Evolutionary conservation across 1,140 invertebrate species (phyloP), one percentile per base, ranked within the genome.

Genomic region (Leptopilina clavipes): DNA sequence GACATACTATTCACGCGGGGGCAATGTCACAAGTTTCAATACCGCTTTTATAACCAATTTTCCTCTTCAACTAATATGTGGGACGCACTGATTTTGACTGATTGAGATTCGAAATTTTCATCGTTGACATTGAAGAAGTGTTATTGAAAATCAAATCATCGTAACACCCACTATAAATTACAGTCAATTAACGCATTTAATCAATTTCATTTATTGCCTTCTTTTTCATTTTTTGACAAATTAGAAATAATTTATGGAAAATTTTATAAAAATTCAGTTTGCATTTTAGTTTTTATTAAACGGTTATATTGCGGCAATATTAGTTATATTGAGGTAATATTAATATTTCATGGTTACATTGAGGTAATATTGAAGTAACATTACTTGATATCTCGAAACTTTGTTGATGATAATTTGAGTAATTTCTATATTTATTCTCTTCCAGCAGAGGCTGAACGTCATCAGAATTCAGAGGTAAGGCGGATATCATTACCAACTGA

Each of bases 401-500:
- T 31, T 31, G n/a, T 31, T 31, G 25, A 31, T 31, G 25, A 31
- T 5, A 31, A 31, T 31, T 31, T 31, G 25, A 2, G 0, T n/a
- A 65, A 31, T n/a, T 52, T n/a, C 12, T 12, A 37, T 48, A 37
- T 73, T 40, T 37, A 18, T 59, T 77, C 22, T 79, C 86, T 87
- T 74, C 83, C n/a, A 52, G 8, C 48, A 87, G 86, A 87, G 71
- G 72, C 86, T 22, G 84, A 86, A 74, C 82, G 77, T 44, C 80
- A 74, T 70, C 77, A 72, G 43, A 83, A 86, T 79, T 82, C 84
- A 37, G 88, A 89, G 83, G 88, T 89, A 84, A 89, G 87, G 81
- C 73, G 54, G 73, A 81, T 74, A 72, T 81, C 76, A 75, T 83
- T 77, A 72, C 9, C 70, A 56, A 12, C 9, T 18, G 43, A 75